Percentiles rank a stretch among this genome's conserved stretches.
These are phyloP conservation scores for Craniophora ligustri DNA, from an alignment of 2,888 invertebrate species.

Conservation along the genomic window DNA sequence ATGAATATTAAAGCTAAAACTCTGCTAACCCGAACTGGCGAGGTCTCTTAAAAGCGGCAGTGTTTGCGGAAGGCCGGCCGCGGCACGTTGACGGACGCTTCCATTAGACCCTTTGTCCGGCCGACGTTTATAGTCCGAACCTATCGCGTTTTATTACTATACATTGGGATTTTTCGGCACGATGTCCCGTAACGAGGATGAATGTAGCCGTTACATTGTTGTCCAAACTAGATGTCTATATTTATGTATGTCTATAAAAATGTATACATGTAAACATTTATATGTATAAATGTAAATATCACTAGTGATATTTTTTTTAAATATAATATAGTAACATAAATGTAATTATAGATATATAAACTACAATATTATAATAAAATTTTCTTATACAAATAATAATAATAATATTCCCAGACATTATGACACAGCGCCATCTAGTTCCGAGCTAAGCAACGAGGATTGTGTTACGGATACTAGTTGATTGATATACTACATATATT, in stretches of 20 bases:
- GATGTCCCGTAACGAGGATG: constrained; percentile 38
- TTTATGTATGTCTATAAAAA: neutral
- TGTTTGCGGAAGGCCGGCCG: constrained; percentile 29
- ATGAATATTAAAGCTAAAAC: constrained; percentile 13
- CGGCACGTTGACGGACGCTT: constrained; percentile 54
- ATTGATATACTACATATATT: too few species aligned
- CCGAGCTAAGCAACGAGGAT: too few species aligned
- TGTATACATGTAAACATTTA: neutral
- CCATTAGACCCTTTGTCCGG: constrained; percentile 60
- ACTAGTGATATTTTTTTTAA: too few species aligned
- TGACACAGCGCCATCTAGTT: too few species aligned
- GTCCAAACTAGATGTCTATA: constrained; percentile 37
- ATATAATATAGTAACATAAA: too few species aligned
- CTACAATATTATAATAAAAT: too few species aligned
- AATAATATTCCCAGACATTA: too few species aligned
- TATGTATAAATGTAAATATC: neutral
- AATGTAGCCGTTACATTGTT: constrained; percentile 32
- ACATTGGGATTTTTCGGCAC: constrained; percentile 42
- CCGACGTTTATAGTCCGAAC: constrained; percentile 54
- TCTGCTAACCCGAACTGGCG: neutral
- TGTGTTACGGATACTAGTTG: too few species aligned
- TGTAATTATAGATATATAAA: too few species aligned
- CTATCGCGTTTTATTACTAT: constrained; percentile 48
- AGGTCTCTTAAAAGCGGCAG: constrained; percentile 13
- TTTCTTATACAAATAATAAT: too few species aligned